Evolutionary conservation across 2,113 vertebrate genomes (phyloP).

Genomic region (Catharus minimus): DNA sequence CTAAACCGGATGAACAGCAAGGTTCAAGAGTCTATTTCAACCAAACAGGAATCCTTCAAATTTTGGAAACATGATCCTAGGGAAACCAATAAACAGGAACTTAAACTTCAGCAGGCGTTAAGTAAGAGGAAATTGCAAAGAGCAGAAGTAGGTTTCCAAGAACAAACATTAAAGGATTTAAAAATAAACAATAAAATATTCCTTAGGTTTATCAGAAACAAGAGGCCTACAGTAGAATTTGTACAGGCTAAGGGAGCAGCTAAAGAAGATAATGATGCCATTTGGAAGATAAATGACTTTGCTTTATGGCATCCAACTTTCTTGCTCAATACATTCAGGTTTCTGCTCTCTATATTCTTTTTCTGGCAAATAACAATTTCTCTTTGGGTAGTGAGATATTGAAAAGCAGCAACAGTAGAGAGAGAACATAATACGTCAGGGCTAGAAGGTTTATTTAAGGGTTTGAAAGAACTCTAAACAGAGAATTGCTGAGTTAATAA

Average conservation of each 20-base stretch:
- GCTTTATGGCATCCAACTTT: neutral
- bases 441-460: neutral
- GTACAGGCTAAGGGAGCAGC: neutral
- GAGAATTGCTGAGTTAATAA: neutral
- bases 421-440: neutral
- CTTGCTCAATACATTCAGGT: neutral
- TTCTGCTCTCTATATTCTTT: neutral
- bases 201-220: slow-evolving; percentile 18
- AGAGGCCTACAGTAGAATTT: neutral
- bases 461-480: neutral
- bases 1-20: slow-evolving; percentile 45
- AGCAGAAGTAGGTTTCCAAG: slow-evolving; percentile 43
- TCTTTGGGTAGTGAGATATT: neutral
- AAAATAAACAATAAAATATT: slow-evolving; percentile 65
- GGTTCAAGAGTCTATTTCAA: slow-evolving; percentile 52
- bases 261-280: neutral
- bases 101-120: slow-evolving; percentile 54
- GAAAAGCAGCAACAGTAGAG: neutral
- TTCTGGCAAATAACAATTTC: neutral
- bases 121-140: slow-evolving; percentile 67
- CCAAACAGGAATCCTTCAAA: slow-evolving; percentile 54
- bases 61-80: slow-evolving; percentile 62
- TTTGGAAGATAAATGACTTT: neutral
- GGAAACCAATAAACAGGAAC: slow-evolving; percentile 66
- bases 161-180: slow-evolving; percentile 47